Percentiles rank a stretch among this genome's conserved stretches.
These are phyloP conservation scores for Drosophila teissieri DNA, from an alignment of 1,140 invertebrate species.

Conservation along the genomic window DNA sequence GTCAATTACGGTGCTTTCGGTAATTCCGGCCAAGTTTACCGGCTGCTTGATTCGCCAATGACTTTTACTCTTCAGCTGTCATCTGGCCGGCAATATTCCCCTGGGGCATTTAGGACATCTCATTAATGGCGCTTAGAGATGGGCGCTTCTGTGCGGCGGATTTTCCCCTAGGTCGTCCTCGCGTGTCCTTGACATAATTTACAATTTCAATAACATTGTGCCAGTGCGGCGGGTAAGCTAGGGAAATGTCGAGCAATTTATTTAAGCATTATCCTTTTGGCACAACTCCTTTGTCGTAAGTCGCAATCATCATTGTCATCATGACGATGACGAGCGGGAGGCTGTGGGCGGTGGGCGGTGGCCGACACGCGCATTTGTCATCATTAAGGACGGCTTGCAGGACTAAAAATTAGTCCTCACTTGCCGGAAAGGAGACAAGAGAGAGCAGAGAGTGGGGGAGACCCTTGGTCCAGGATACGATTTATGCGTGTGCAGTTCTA, in stretches of 20 bases:
- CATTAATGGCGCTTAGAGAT: slow-evolving; percentile 14
- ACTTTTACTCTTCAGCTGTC: slow-evolving; percentile 79
- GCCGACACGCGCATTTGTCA: too few species aligned
- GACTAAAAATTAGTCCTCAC: slow-evolving; percentile 65
- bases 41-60: slow-evolving; percentile 59
- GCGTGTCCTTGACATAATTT: slow-evolving; percentile 79
- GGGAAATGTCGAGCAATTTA: slow-evolving; percentile 58
- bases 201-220: slow-evolving; percentile 78
- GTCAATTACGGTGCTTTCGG: slow-evolving; percentile 64
- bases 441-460: too few species aligned
- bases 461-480: slow-evolving; percentile 55
- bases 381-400: slow-evolving; percentile 67
- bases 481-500: slow-evolving; percentile 78
- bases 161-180: slow-evolving; percentile 13
- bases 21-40: slow-evolving; percentile 8
- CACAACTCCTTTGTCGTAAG: slow-evolving; percentile 63
- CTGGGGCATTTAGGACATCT: slow-evolving; percentile 35
- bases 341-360: too few species aligned
- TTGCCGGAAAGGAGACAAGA: slow-evolving; percentile 5
- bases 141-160: not conserved
- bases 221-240: slow-evolving; percentile 22
- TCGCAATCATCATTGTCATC: slow-evolving; percentile 61
- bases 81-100: slow-evolving; percentile 57
- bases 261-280: slow-evolving; percentile 63
- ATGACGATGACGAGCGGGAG: slow-evolving; percentile 10